These are phyloP conservation scores for Onychomys arenicola DNA, from an alignment of 2,797 vertebrate species.

Conservation along the genomic window DNA sequence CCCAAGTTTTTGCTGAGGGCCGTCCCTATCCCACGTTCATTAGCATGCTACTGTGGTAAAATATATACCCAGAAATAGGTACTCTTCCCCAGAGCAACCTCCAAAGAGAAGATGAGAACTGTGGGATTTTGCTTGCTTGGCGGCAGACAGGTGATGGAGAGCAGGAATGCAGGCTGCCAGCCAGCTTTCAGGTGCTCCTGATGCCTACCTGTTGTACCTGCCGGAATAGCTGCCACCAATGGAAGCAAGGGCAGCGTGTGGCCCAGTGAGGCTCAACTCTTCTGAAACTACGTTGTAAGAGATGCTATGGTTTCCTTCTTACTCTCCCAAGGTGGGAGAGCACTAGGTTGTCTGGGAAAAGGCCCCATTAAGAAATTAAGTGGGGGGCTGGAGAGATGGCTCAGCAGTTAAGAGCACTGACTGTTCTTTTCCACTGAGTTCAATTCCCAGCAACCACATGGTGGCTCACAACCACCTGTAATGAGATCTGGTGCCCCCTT, in stretches of 20 bases:
- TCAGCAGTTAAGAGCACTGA: too few species aligned
- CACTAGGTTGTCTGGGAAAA: not conserved
- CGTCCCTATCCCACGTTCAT: not conserved
- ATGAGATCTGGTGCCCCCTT: too few species aligned
- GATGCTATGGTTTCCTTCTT: not conserved
- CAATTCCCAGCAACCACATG: too few species aligned
- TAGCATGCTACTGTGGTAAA: not conserved
- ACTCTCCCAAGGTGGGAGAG: not conserved
- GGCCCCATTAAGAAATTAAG: not conserved
- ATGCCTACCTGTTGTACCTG: too few species aligned
- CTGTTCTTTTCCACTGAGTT: too few species aligned
- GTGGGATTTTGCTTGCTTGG: not conserved
- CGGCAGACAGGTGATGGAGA: not conserved
- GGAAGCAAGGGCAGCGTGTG: not conserved
- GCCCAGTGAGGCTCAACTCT: not conserved
- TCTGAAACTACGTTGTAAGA: not conserved
- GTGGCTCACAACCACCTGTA: too few species aligned
- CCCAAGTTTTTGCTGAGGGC: not conserved
- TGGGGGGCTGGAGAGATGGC: not conserved
- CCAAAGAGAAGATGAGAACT: not conserved
- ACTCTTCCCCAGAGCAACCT: not conserved
- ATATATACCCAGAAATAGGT: not conserved
- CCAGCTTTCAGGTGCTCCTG: not conserved
- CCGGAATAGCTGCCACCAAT: accelerated
- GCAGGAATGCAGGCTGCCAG: not conserved